Evolutionary conservation across 2,113 vertebrate species (phyloP).

Genomic region (Centropus unirufus): DNA sequence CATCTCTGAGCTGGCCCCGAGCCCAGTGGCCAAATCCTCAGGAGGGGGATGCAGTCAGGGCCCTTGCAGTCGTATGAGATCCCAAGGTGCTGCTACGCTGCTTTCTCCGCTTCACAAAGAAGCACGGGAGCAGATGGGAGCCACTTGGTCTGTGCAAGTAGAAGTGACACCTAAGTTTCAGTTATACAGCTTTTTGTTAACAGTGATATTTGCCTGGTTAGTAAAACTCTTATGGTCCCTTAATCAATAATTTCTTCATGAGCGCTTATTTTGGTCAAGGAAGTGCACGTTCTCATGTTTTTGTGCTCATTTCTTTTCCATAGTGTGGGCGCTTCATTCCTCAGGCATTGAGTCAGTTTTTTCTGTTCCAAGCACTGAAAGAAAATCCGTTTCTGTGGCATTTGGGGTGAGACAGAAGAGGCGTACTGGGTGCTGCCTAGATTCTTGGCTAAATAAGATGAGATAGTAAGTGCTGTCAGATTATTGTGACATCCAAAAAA

Average conservation of each 20-base stretch:
- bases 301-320: neutral
- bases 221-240: neutral
- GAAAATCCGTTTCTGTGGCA: neutral
- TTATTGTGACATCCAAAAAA: neutral
- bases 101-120: neutral
- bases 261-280: neutral
- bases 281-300: neutral
- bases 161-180: neutral
- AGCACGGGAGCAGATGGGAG: neutral
- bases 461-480: neutral
- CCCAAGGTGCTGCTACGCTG: neutral
- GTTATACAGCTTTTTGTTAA: neutral
- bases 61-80: neutral
- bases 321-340: neutral
- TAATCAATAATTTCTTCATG: neutral
- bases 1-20: neutral
- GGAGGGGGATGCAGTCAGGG: neutral
- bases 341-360: neutral
- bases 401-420: neutral
- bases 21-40: neutral
- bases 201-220: neutral
- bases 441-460: neutral
- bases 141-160: neutral
- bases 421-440: neutral
- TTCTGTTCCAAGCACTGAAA: neutral